Conservation (phyloP, 2,797 vertebrate genomes). For the Rhabdomys pumilio region DNA sequence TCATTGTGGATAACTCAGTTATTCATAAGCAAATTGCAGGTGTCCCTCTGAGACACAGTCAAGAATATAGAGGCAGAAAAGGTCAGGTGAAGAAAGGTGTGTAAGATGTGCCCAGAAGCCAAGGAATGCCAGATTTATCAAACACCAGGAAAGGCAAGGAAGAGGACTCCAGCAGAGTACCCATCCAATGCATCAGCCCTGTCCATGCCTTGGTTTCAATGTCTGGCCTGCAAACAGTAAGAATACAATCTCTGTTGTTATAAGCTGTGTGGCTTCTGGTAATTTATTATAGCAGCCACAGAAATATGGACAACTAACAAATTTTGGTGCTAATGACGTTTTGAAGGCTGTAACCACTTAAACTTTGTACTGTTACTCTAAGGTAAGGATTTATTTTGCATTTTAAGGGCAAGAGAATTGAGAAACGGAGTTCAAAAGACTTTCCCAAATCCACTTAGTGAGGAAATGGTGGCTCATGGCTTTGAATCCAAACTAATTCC, state of each 20-base stretch:
- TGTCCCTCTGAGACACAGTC: neutral
- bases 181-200: too few relatives aligned
- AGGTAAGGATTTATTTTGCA: neutral
- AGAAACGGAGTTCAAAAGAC: slow-evolving; percentile 30
- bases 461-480: neutral
- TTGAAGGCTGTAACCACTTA: neutral
- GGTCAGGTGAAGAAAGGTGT: neutral
- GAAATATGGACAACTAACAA: neutral
- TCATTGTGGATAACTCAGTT: neutral
- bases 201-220: neutral
- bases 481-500: neutral
- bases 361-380: neutral
- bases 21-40: neutral
- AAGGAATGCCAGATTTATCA: neutral
- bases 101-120: neutral
- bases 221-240: too few relatives aligned
- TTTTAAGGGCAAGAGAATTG: neutral
- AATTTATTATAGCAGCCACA: neutral
- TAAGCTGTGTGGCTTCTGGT: neutral
- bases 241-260: neutral
- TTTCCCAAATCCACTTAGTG: slow-evolving; percentile 25
- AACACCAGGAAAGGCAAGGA: neutral
- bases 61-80: neutral
- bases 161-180: neutral
- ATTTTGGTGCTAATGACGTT: neutral